A percentile compares a stretch with the other conserved stretches of the same genome.
phyloP scores from a whole-genome alignment of 2,888 invertebrate genomes.

The Pollenia angustigena region DNA sequence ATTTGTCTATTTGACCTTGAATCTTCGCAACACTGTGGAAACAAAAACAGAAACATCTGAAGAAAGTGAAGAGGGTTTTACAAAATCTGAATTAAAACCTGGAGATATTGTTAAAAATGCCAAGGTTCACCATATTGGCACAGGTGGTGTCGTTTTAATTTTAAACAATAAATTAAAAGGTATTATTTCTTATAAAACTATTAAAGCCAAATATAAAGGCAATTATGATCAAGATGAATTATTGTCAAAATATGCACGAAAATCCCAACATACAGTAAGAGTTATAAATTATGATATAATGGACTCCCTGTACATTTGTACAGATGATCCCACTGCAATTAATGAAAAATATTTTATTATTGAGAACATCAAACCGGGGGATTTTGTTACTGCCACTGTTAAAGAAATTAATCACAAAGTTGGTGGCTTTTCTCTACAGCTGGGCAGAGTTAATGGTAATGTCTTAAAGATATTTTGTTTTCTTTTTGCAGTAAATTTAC shows the following conservation, averaged over 20 bases:
- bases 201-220: conserved; percentile 80
- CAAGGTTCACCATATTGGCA: conserved; percentile 84
- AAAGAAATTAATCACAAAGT: conserved; percentile 84
- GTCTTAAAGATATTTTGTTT: neutral
- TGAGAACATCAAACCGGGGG: conserved; percentile 85
- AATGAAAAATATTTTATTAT: conserved; percentile 86
- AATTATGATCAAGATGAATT: conserved; percentile 84
- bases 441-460: conserved; percentile 86
- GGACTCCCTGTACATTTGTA: conserved; percentile 88
- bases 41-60: conserved; percentile 33
- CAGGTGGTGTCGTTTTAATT: conserved; percentile 83
- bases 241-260: conserved; percentile 81
- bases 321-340: conserved; percentile 86
- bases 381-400: conserved; percentile 86
- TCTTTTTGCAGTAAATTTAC: neutral
- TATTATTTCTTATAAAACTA: conserved; percentile 80
- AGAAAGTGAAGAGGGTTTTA: neutral
- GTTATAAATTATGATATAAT: conserved; percentile 88
- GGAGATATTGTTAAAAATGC: conserved; percentile 87
- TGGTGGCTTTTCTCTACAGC: conserved; percentile 85
- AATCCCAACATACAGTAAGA: conserved; percentile 85
- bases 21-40: conserved; percentile 76
- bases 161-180: conserved; percentile 81
- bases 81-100: conserved; percentile 82
- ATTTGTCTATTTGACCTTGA: conserved; percentile 87